Base-by-base conservation (phyloP, 2,888 invertebrate species). In the Ochlodes sylvanus region DNA sequence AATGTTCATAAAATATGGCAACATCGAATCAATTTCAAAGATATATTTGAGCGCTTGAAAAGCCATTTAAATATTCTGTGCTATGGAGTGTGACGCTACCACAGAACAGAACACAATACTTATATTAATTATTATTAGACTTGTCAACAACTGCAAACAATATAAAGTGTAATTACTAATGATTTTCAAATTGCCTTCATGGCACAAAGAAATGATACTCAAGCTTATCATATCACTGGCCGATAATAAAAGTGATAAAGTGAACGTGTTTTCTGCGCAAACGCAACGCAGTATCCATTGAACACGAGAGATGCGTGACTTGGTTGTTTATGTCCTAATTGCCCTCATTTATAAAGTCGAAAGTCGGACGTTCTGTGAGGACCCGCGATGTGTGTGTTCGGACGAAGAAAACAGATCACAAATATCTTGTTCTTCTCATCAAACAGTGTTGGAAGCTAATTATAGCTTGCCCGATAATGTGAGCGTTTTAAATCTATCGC, bases 401-500 rank as follows among this genome's bases (percentile, higher is more conserved):
- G 21, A 62, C 62, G 32, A 68, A 68, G 52, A 34, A 19, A 21
- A 52, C 12, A 27, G 7, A 27, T 47, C 21, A 10, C n/a, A 32
- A 57, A 47, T 68, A 41, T 57, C 56, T 2, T 63, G 67, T 56
- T 55, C 15, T 6, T 61, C 61, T n/a, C 19, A 67, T 56, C 32
- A 41, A 4, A 32, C 10, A 19, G 63, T 68, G 57, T 57, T 68
- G 27, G 56, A 55, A 54, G 38, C 21, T 21, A 63, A 68, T 32
- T 50, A 57, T 52, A 42, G 3, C 0, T 63, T 90, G 7, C 88
- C 90, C 0, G 75, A 72, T 66, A 71, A 74, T 15, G 77, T 83
- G 19, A 76, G 83, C 50, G 78, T 80, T 5, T 73, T 92, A 50
- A 87, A 90, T 78, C 77, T 90, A 52, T 89, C 91, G 9, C 79